Evolutionary conservation across 2,113 vertebrate genomes (phyloP), one percentile per base, ranked within the genome.

Genomic region (Electrona antarctica): DNA sequence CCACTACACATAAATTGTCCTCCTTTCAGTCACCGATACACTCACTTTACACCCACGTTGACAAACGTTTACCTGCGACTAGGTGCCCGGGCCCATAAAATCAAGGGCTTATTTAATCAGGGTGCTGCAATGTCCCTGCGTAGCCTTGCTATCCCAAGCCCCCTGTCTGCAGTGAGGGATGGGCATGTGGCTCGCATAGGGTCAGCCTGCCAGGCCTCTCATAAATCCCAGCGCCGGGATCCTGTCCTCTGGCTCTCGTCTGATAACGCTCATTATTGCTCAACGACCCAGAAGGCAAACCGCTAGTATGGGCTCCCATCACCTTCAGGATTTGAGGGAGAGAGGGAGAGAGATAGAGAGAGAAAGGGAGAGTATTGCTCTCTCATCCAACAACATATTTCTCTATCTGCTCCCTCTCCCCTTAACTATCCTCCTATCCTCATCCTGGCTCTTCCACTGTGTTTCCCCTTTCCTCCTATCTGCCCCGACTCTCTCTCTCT

Each of bases 231-330:
- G 60, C 77, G 55, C 71, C 21, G 76, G 83, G 85, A 84, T 41
- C 87, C 82, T 81, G 78, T 90, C 88, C 82, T 69, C 83, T 77
- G 82, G 86, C 80, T 70, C 82, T 72, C 84, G 86, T 78, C 78
- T 86, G 87, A 87, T 91, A 89, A 88, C 89, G 84, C 79, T 85
- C 86, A 91, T 89, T 89, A 90, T 76, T 83, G 79, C 82, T 85
- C 85, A 79, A 76, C 76, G 75, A 88, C 81, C 87, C 83, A 41
- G 79, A 45, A 81, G 86, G 84, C 72, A 69, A 67, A 86, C 73
- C 87, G 84, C 81, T 79, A 86, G 69, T 78, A 75, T 73, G 78
- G 75, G 78, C 59, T 41, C 66, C 64, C 71, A 59, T 75, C 86
- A 70, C 82, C 85, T 82, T 78, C 65, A 60, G 73, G 81, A 4